Percentiles rank a stretch among this genome's conserved stretches.
phyloP scores from a whole-genome alignment of 2,888 invertebrate genomes.

The Nebria salina region DNA sequence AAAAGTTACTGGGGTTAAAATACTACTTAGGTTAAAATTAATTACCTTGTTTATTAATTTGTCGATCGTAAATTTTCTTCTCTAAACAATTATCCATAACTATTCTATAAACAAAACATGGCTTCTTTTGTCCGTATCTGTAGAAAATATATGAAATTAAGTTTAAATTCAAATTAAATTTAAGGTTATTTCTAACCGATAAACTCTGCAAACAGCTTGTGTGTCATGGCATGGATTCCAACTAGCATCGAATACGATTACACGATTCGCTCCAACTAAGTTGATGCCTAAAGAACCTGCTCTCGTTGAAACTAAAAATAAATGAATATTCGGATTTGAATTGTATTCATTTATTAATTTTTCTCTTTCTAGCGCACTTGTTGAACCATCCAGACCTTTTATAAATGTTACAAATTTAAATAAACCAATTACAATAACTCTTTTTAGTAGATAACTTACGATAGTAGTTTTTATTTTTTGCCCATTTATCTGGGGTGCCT shows the following conservation, averaged over 20 bases:
- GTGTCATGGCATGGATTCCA: conserved; percentile 99
- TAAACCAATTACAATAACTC: conserved; percentile 4
- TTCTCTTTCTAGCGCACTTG: conserved; percentile 92
- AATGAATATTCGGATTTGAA: conserved; percentile 81
- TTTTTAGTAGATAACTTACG: conserved; percentile 70
- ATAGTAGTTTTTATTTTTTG: conserved; percentile 87
- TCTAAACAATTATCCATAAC: conserved; percentile 98
- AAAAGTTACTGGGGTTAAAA: too few relatives aligned
- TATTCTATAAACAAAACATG: conserved; percentile 94
- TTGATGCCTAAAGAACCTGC: conserved; percentile 98
- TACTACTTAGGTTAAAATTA: conserved; percentile 68
- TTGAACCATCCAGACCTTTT: conserved; percentile 92
- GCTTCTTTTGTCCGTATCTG: conserved; percentile 92
- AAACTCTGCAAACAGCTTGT: conserved; percentile 96
- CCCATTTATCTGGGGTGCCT: conserved; percentile 80
- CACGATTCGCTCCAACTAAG: conserved; percentile 95
- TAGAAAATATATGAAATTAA: background rate
- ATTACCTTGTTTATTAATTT: conserved; percentile 98
- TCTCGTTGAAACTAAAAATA: conserved; percentile 96
- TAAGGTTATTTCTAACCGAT: conserved; percentile 64
- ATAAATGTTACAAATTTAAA: conserved; percentile 48
- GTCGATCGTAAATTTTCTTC: conserved; percentile 97
- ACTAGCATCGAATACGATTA: conserved; percentile 96
- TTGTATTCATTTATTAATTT: conserved; percentile 97
- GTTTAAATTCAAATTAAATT: background rate